These are phyloP conservation scores for Lepidochitona cinerea DNA, from an alignment of 2,888 invertebrate genomes.

Conservation along the genomic window DNA sequence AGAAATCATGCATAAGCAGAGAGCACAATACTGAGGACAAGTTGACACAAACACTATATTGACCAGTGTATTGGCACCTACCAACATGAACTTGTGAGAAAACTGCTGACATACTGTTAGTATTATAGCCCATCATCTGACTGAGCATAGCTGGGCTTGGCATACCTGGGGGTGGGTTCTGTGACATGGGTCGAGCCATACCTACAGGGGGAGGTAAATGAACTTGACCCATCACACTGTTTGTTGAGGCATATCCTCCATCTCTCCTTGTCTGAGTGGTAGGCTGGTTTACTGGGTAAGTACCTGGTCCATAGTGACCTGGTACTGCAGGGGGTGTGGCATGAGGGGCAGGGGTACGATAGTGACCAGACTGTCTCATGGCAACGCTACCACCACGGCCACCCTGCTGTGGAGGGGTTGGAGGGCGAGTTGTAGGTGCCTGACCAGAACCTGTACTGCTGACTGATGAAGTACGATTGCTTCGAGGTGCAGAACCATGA, in stretches of 20 bases:
- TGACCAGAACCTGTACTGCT: slow-evolving; percentile 50
- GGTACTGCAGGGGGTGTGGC: slow-evolving; percentile 91
- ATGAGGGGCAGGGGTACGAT: slow-evolving; percentile 87
- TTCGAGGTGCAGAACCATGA: slow-evolving; percentile 24
- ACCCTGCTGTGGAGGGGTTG: slow-evolving; percentile 82
- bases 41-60: too few species aligned
- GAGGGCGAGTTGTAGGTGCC: slow-evolving; percentile 95
- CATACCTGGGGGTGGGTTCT: slow-evolving; percentile 15
- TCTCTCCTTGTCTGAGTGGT: slow-evolving; percentile 14
- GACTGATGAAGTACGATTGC: slow-evolving; percentile 47
- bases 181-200: slow-evolving; percentile 52
- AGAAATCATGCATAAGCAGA: too few species aligned
- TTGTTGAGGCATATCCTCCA: slow-evolving; percentile 20
- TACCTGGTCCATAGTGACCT: slow-evolving; percentile 6
- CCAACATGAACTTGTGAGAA: not conserved
- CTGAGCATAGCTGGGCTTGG: not conserved
- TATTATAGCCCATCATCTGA: not conserved
- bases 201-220: slow-evolving; percentile 48
- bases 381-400: slow-evolving; percentile 38
- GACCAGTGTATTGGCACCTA: too few species aligned
- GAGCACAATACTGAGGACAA: too few species aligned
- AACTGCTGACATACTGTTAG: not conserved
- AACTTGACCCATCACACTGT: slow-evolving; percentile 29
- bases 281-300: not conserved
- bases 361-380: slow-evolving; percentile 55